These are phyloP conservation scores for Mythimna loreyi DNA, from an alignment of 2,888 invertebrate genomes.

Conservation along the genomic window DNA sequence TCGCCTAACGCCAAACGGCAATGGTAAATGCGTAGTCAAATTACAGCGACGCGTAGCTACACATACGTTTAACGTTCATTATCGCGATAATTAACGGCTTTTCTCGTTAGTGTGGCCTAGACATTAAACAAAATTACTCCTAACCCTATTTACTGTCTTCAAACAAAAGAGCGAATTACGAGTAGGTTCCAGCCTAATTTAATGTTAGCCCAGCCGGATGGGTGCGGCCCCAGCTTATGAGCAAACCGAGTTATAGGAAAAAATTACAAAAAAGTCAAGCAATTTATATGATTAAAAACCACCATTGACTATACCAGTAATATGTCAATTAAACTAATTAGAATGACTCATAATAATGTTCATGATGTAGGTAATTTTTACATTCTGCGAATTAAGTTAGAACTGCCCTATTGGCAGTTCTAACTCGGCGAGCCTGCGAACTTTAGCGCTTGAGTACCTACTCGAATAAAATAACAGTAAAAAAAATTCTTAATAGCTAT, in stretches of 20 bases:
- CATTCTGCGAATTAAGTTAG: no score
- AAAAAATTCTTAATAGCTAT: no score
- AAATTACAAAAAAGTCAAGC: neutral
- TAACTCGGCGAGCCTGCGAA: no score
- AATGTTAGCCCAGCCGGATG: neutral
- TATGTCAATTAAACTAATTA: constrained; percentile 47
- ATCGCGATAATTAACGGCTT: no score
- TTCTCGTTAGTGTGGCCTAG: no score
- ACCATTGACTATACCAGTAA: neutral
- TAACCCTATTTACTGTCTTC: neutral
- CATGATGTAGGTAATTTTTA: constrained; percentile 12
- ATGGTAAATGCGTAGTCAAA: no score
- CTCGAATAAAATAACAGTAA: no score
- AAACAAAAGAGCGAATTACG: neutral
- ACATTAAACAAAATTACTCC: neutral
- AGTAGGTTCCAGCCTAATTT: constrained; percentile 7
- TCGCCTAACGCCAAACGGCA: no score
- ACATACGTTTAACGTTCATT: no score
- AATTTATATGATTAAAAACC: constrained; percentile 47
- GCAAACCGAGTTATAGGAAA: neutral
- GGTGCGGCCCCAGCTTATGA: constrained; percentile 17
- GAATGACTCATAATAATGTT: constrained; percentile 28
- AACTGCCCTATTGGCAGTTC: no score
- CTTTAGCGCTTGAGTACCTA: no score
- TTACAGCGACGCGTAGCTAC: no score